A percentile compares a stretch with the other conserved stretches of the same genome.
Evolutionary conservation across 2,797 vertebrate species (phyloP).

Genomic region (Propithecus deckenii): DNA sequence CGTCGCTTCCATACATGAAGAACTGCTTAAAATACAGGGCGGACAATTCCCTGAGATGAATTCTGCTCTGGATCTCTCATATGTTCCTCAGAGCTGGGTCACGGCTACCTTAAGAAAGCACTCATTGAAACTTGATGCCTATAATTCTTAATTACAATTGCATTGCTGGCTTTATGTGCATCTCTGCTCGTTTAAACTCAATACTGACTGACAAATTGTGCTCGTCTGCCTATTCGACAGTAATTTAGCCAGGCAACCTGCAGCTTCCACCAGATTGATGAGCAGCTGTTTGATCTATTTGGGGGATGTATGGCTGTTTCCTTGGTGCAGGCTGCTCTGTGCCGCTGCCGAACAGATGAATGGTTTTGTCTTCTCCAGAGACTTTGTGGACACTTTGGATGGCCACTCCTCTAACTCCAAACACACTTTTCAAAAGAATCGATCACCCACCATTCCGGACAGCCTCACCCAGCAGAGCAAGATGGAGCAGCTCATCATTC

Average conservation of each 20-base stretch:
- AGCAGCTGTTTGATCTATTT: constrained; percentile 74
- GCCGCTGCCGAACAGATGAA: neutral
- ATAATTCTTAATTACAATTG: constrained; percentile 79
- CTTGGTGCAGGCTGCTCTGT: constrained; percentile 41
- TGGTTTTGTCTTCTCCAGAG: constrained; percentile 32
- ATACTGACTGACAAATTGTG: constrained; percentile 77
- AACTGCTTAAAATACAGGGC: neutral
- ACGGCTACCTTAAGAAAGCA: constrained; percentile 53
- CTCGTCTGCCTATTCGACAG: constrained; percentile 73
- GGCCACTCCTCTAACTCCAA: neutral
- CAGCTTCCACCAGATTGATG: constrained; percentile 74
- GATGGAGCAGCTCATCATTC: neutral
- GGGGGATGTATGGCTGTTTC: constrained; percentile 44
- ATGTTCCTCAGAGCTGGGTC: constrained; percentile 23
- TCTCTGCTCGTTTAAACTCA: constrained; percentile 74
- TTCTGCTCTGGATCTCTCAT: neutral
- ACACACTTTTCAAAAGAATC: neutral
- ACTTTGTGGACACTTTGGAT: constrained; percentile 32
- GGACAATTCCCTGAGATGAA: neutral
- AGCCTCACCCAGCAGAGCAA: neutral
- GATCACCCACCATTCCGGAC: neutral
- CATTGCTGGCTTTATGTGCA: constrained; percentile 68
- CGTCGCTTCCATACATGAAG: neutral
- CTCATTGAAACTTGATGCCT: constrained; percentile 48
- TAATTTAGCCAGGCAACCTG: constrained; percentile 77